Conservation (phyloP, 1,140 invertebrate species). For the Tigriopus japonicus region DNA sequence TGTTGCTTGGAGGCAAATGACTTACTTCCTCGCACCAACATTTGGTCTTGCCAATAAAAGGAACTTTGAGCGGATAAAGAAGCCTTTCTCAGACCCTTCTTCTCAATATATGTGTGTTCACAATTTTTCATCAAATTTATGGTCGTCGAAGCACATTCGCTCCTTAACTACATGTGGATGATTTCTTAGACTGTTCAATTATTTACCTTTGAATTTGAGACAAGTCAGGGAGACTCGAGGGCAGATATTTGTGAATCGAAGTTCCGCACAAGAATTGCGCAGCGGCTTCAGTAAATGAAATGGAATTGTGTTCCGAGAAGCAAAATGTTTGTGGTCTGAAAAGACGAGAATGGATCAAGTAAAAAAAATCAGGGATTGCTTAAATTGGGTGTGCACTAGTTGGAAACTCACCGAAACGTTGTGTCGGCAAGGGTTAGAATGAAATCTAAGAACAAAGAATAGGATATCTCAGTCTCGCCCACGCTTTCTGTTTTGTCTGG, state of each 20-base stretch:
- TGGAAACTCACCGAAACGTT: too few relatives aligned
- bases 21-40: not conserved
- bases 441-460: not conserved
- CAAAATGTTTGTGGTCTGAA: slow-evolving; percentile 1
- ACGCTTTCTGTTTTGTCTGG: not conserved
- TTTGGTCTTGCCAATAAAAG: not conserved
- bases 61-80: not conserved
- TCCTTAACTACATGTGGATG: not conserved
- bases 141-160: too few relatives aligned
- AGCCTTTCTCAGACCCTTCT: too few relatives aligned
- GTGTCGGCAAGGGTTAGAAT: too few relatives aligned
- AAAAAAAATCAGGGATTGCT: too few relatives aligned
- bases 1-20: not conserved
- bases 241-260: not conserved
- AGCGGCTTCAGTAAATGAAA: not conserved
- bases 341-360: not conserved
- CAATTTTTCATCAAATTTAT: too few relatives aligned
- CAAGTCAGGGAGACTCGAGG: not conserved
- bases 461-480: not conserved
- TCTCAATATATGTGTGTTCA: too few relatives aligned
- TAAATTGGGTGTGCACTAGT: too few relatives aligned
- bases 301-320: not conserved
- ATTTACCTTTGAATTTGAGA: not conserved
- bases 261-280: not conserved
- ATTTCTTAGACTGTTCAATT: not conserved